Evolutionary conservation across 2,888 invertebrate genomes (phyloP), one percentile per base, ranked within the genome.

Genomic region (Drosophila pseudotakahashii): DNA sequence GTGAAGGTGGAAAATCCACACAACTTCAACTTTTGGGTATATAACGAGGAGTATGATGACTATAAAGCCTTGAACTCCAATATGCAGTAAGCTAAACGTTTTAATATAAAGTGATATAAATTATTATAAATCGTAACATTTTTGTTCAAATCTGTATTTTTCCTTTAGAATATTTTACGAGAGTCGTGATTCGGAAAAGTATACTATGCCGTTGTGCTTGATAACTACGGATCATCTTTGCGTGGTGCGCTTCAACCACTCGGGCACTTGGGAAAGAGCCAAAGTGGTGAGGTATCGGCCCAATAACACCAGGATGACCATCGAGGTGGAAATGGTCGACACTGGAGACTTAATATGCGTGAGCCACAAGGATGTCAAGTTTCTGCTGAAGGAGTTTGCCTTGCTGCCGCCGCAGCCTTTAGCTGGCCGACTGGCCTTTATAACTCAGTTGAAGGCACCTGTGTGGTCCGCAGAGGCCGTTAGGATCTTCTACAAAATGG

Each of bases 301-400:
- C 0, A 74, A 52, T 6, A 23, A 10, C 6, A 2, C 48, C 11
- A 70, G 69, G 3, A 74, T 76, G 16, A 80, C 76, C 19, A 67
- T 89, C 5, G 90, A 91, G 76, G 91, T 85, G 73, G 32, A 52
- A 45, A 84, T 89, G 53, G 44, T 91, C 7, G 91, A 91, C 59
- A 89, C 83, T 32, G 91, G 91, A n/a, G 89, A 89, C 7, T 78
- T 87, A 1, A 58, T 78, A 0, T 85, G 88, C 41, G 81, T 91
- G 3, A 39, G 57, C 41, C 64, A 79, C 42, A 57, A 54, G 0
- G 50, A 87, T 10, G 61, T 91, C 0, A 90, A 89, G 73, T 90
- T 85, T 75, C 63, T 91, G 32, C 61, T 62, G 11, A 77, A 74
- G 3, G 62, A 73, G 7, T 91, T 91, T 63, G 83, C 87, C 14